Evolutionary conservation across 2,888 invertebrate genomes (phyloP), one percentile per base, ranked within the genome.

Genomic region (Quadroppia sp.): DNA sequence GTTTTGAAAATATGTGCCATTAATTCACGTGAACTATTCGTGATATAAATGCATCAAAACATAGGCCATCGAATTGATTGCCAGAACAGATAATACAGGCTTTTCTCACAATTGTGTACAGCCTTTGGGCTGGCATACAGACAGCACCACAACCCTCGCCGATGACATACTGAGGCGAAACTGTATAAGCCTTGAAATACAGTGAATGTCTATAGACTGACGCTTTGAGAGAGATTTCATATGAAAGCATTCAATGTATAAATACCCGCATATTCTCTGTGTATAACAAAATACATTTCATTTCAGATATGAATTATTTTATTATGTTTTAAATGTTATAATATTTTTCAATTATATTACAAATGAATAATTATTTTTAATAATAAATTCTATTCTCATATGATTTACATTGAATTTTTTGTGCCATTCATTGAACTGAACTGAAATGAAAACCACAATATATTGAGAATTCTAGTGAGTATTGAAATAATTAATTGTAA

Each of bases 201-300:
- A 36, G 64, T 64, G 64, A 64, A 64, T 40, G 64, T 36, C 32
- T 64, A 64, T 32, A 64, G 40, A 64, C 64, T 64, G 32, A 40
- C 36, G 64, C 40, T 40, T 64, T 40, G 15, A 56, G 13, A 15
- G 15, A 2, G 15, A 56, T 56, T 28, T 56, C 56, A 56, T 28
- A 28, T 45, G 15, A 45, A 45, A 15, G 17, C 45, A 15, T 9
- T 13, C 6, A 11, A 17, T 45, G n/a, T 17, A 45, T 45, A 45
- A 11, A 15, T 13, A 45, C 6, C 11, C 15, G 17, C 2, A 45
- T 45, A 45, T 15, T 13, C 15, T 45, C 45, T 45, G 45, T 45
- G 6, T 17, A 17, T 17, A 45, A 45, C 2, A 45, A 9, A 45
- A 15, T 11, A 17, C 11, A 45, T 45, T 15, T 45, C 45, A 45